These are phyloP conservation scores for Hemithea aestivaria DNA, from an alignment of 2,888 invertebrate genomes.

Conservation along the genomic window DNA sequence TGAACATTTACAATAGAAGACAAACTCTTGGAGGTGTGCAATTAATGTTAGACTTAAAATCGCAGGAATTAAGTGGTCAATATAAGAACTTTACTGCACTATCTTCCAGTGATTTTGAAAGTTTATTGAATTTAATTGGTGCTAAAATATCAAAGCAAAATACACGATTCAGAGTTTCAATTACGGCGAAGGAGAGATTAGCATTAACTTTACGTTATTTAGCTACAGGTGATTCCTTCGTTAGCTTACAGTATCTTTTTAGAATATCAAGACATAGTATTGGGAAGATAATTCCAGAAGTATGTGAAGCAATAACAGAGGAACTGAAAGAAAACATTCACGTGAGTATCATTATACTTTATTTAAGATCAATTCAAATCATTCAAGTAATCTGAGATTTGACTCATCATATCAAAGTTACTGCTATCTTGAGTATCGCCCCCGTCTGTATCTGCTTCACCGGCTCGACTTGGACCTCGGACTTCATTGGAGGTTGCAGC, in stretches of 20 bases:
- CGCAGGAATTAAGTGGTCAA: conserved; percentile 9
- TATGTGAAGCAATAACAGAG: background rate
- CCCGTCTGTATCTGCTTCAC: too few species aligned
- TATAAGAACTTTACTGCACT: conserved; percentile 28
- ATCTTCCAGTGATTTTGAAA: conserved; percentile 26
- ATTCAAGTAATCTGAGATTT: background rate
- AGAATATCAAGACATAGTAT: conserved; percentile 9
- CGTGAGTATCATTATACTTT: too few species aligned
- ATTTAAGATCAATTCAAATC: too few species aligned
- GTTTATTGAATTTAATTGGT: conserved; percentile 25
- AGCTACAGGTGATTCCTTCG: conserved; percentile 16
- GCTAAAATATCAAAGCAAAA: conserved; percentile 20
- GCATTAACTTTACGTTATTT: conserved; percentile 16
- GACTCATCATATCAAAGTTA: background rate
- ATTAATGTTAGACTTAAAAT: conserved; percentile 9
- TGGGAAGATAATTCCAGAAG: background rate
- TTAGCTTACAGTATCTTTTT: conserved; percentile 24
- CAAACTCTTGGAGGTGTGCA: conserved; percentile 9
- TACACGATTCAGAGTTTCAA: conserved; percentile 24
- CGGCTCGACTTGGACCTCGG: too few species aligned
- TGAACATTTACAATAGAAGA: conserved; percentile 2
- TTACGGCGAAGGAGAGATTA: conserved; percentile 22
- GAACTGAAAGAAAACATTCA: background rate
- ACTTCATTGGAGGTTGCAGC: too few species aligned
- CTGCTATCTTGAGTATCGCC: too few species aligned